Percentiles rank a stretch among this genome's conserved stretches.
Evolutionary conservation across 64 coral and sea anemone genomes (phyloP).

Genomic region (Actinia tenebrosa): DNA sequence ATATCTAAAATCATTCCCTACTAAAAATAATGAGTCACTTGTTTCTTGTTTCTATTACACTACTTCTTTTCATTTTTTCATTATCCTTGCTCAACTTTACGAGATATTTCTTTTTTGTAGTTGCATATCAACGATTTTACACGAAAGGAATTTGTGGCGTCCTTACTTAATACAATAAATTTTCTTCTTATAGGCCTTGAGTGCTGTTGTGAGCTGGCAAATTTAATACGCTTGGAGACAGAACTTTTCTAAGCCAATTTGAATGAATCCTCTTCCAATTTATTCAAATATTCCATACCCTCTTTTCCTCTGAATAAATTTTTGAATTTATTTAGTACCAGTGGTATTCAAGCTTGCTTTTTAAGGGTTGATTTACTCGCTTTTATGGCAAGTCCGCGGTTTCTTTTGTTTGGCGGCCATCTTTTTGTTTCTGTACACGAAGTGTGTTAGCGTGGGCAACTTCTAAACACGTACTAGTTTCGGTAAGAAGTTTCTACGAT

Average conservation of each 20-base stretch:
- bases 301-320: neutral
- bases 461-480: neutral
- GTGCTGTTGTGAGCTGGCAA: neutral
- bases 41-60: neutral
- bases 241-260: neutral
- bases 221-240: neutral
- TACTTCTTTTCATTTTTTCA: neutral
- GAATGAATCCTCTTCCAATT: neutral
- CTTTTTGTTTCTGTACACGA: neutral
- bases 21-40: neutral
- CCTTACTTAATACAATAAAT: neutral
- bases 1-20: no score
- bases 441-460: neutral
- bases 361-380: neutral
- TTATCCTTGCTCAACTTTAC: neutral
- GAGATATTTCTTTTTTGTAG: neutral
- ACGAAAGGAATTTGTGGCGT: neutral
- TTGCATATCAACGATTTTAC: neutral
- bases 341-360: neutral
- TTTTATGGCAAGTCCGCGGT: neutral
- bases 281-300: neutral
- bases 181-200: neutral
- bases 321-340: neutral
- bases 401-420: neutral
- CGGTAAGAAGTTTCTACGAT: neutral